Conservation (phyloP, 1,140 invertebrate genomes). For the Yoshiicerus persimilis region DNA sequence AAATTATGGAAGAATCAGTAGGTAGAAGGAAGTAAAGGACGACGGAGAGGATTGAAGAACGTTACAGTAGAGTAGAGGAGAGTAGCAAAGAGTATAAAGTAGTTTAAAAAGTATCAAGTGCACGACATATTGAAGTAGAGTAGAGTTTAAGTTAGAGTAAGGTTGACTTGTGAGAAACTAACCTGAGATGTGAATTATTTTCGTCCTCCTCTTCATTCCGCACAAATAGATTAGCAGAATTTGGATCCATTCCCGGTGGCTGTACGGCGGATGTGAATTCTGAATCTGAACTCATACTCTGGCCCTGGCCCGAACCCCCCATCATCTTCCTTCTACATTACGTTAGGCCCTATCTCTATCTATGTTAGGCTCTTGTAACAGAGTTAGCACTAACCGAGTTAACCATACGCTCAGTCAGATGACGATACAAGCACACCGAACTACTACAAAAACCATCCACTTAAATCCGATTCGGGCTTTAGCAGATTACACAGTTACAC, state of each 20-base stretch:
- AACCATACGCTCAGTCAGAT: background rate
- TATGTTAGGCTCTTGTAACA: background rate
- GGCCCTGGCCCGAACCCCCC: conserved; percentile 13
- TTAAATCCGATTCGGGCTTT: background rate
- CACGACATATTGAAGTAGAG: background rate
- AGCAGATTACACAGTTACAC: background rate
- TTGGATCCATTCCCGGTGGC: conserved; percentile 33
- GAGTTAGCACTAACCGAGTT: background rate
- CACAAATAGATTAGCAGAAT: conserved; percentile 33
- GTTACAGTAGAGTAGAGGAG: background rate
- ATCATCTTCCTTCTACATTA: conserved; percentile 9
- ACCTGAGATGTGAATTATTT: conserved; percentile 37
- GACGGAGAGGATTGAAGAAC: background rate
- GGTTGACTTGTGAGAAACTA: conserved; percentile 20
- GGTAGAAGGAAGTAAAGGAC: background rate
- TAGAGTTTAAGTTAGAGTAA: conserved; percentile 7
- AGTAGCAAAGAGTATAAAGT: conserved; percentile 1
- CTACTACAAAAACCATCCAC: background rate
- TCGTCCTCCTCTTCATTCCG: conserved; percentile 29
- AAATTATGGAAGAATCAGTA: background rate
- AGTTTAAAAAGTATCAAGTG: conserved; percentile 7
- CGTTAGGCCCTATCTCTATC: background rate
- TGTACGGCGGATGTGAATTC: background rate
- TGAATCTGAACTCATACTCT: conserved; percentile 4
- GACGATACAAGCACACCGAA: background rate